phyloP scores from a whole-genome alignment of 2,888 invertebrate species.

The Harpalus rubripes region DNA sequence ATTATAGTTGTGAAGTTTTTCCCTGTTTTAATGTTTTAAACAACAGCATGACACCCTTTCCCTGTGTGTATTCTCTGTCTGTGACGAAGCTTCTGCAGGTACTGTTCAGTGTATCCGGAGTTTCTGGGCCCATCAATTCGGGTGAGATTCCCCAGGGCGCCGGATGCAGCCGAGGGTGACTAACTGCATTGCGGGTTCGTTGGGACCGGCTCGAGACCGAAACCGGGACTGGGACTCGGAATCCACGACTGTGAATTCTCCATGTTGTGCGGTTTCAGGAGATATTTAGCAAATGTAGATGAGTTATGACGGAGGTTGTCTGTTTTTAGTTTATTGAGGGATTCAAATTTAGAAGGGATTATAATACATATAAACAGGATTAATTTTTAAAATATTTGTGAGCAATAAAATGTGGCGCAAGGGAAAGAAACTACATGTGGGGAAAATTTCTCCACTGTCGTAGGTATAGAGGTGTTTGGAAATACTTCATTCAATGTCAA shows the following conservation, averaged over 20 bases:
- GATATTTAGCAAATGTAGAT: slow-evolving; percentile 54
- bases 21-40: too few species aligned
- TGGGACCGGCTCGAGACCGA: slow-evolving; percentile 14
- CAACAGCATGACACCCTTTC: too few species aligned
- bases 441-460: too few species aligned
- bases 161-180: slow-evolving; percentile 69
- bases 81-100: slow-evolving; percentile 9
- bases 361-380: background rate
- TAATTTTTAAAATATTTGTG: too few species aligned
- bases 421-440: too few species aligned
- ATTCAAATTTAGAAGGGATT: background rate
- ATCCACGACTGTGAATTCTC: slow-evolving; percentile 24
- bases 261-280: slow-evolving; percentile 19
- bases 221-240: background rate
- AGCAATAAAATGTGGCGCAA: too few species aligned
- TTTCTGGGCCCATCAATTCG: slow-evolving; percentile 63
- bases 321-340: slow-evolving; percentile 15
- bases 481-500: too few species aligned
- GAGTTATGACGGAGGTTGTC: slow-evolving; percentile 33
- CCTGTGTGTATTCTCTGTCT: background rate
- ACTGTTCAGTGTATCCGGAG: slow-evolving; percentile 51
- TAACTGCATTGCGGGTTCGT: slow-evolving; percentile 69
- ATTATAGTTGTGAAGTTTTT: too few species aligned
- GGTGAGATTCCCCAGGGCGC: slow-evolving; percentile 69
- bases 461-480: too few species aligned